Evolutionary conservation across 2,797 vertebrate genomes (phyloP), one percentile per base, ranked within the genome.

Genomic region (Chaenodraco wilsoni): DNA sequence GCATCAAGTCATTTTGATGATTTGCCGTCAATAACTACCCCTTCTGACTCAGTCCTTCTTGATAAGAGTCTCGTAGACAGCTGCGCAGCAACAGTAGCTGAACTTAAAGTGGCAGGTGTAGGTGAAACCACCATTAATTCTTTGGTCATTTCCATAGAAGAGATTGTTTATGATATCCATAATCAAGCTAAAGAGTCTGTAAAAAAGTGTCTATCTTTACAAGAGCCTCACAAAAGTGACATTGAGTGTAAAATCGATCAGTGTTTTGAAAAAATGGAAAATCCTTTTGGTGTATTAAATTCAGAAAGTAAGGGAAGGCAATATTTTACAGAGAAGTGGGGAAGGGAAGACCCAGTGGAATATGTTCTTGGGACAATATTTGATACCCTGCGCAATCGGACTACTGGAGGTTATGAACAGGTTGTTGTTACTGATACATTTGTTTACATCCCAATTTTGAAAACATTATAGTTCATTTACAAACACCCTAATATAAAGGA

Each of bases 381-480:
- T 33, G 31, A 33, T 33, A 21, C 21, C 31, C 31, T 33, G 31
- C 3, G 31, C 31, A 33, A 33, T 33, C 31, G 31, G 31, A 33
- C 31, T 33, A 33, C 31, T 33, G 31, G 31, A 33, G 31, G 4
- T 33, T 33, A 33, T 33, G 31, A 33, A 33, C 31, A 33, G 31
- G 31, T 33, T 33, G 31, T 33, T 33, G 4, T 33, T 33, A 33
- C 31, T 23, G 23, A 23, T 23, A 23, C 23, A 77, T 82, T 58
- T 77, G 67, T 74, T 64, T 77, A 85, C 19, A 19, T 19, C 19
- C 64, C 64, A 61, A 63, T 78, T 61, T 63, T 85, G 21, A 15
- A 74, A 68, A 72, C 73, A 55, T 49, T 80, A 50, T 0, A 67
- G 3, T 85, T 67, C 0, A 66, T 76, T 73, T 81, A 64, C 56